Conservation (phyloP, 2,888 invertebrate genomes). For the Andrena fulva region DNA sequence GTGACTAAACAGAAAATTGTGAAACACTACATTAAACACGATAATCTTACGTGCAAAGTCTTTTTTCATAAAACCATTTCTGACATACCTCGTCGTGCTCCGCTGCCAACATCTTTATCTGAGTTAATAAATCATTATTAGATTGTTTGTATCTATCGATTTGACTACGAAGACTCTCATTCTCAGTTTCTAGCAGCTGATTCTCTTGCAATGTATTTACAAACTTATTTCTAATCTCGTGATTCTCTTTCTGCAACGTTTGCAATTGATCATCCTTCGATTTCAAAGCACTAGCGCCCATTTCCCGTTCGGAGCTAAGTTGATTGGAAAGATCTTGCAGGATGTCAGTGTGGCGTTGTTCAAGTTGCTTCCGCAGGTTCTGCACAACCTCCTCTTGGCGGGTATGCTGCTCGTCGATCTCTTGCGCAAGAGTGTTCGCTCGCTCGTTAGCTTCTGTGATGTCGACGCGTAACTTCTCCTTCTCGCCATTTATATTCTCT, state of each 20-base stretch:
- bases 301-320: slow-evolving; percentile 91
- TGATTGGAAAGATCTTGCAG: slow-evolving; percentile 90
- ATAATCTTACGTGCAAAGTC: neutral
- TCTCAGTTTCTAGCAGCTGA: slow-evolving; percentile 88
- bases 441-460: slow-evolving; percentile 93
- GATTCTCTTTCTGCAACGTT: slow-evolving; percentile 89
- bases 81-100: slow-evolving; percentile 76
- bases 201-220: slow-evolving; percentile 88
- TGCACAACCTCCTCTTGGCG: slow-evolving; percentile 92
- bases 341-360: slow-evolving; percentile 92
- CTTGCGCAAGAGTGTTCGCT: slow-evolving; percentile 93
- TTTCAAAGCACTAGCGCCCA: slow-evolving; percentile 87
- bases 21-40: neutral
- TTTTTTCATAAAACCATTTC: neutral
- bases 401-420: slow-evolving; percentile 95
- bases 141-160: slow-evolving; percentile 87
- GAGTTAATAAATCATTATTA: slow-evolving; percentile 86
- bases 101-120: slow-evolving; percentile 83
- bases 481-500: slow-evolving; percentile 90
- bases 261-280: slow-evolving; percentile 89
- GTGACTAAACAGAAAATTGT: slow-evolving; percentile 61
- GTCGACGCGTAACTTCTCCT: slow-evolving; percentile 92
- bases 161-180: slow-evolving; percentile 87
- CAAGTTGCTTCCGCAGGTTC: slow-evolving; percentile 88
- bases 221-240: slow-evolving; percentile 88